Evolutionary conservation across 2,113 vertebrate species (phyloP).

Genomic region (Isichthys henryi): DNA sequence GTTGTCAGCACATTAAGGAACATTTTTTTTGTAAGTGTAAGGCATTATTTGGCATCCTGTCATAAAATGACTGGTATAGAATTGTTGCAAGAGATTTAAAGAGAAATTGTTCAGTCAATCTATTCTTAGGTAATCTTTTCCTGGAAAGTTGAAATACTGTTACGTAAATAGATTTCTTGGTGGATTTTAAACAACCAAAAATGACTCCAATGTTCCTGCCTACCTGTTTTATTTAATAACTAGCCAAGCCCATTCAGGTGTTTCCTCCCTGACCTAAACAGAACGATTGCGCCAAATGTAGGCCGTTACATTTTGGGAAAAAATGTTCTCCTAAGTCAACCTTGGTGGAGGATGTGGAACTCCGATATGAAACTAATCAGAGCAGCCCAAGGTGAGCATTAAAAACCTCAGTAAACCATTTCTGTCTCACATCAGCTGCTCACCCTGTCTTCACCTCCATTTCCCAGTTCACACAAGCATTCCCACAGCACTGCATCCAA

Average conservation of each 20-base stretch:
- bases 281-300: not conserved
- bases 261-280: not conserved
- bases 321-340: not conserved
- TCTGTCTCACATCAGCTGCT: not conserved
- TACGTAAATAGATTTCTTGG: not conserved
- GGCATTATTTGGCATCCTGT: not conserved
- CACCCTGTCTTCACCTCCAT: not conserved
- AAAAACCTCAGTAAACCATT: not conserved
- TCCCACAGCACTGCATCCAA: not conserved
- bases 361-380: not conserved
- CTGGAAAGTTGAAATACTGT: not conserved
- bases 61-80: not conserved
- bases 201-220: not conserved
- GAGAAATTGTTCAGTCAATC: not conserved
- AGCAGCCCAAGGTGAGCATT: not conserved
- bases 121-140: not conserved
- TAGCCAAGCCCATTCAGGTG: not conserved
- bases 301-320: not conserved
- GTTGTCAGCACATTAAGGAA: not conserved
- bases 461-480: not conserved
- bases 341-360: not conserved
- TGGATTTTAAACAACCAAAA: not conserved
- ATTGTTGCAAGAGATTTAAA: not conserved
- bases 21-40: not conserved
- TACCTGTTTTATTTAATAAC: not conserved